These are phyloP conservation scores for Lampropteryx suffumata DNA, from an alignment of 2,888 invertebrate genomes.

Conservation along the genomic window DNA sequence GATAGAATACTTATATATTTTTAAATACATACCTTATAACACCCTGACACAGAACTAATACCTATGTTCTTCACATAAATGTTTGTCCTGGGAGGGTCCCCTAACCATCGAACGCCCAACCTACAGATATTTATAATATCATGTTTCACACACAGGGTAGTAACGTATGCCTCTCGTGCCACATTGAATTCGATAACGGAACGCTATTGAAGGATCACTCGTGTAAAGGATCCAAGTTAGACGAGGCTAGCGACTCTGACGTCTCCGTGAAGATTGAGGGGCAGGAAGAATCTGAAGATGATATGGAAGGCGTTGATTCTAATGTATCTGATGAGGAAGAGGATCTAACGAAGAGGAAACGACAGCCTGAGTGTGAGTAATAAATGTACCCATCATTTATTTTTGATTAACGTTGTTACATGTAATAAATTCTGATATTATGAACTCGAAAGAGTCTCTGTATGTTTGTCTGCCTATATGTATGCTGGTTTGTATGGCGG, in stretches of 20 bases:
- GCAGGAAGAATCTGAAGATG: conserved; percentile 33
- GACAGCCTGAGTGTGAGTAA: conserved; percentile 37
- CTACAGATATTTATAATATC: too few species aligned
- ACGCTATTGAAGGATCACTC: conserved; percentile 32
- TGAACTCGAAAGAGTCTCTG: too few species aligned
- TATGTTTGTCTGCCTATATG: too few species aligned
- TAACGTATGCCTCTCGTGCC: conserved; percentile 21
- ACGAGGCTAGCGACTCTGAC: conserved; percentile 47
- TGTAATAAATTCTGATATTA: too few species aligned
- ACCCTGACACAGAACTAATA: too few species aligned
- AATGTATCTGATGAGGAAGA: conserved; percentile 52
- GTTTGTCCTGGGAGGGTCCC: too few species aligned
- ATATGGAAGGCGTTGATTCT: conserved; percentile 49
- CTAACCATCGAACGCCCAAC: too few species aligned
- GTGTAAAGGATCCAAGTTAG: conserved; percentile 26
- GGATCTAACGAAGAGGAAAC: conserved; percentile 25
- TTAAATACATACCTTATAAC: too few species aligned
- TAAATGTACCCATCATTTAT: neutral
- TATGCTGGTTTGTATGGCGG: too few species aligned
- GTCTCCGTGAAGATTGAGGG: conserved; percentile 42
- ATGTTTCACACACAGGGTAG: conserved; percentile 18
- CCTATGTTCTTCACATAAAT: too few species aligned
- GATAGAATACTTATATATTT: too few species aligned
- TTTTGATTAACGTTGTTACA: too few species aligned
- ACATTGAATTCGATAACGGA: conserved; percentile 27